phyloP scores from a whole-genome alignment of 2,113 vertebrate species.

The Alligator sinensis region DNA sequence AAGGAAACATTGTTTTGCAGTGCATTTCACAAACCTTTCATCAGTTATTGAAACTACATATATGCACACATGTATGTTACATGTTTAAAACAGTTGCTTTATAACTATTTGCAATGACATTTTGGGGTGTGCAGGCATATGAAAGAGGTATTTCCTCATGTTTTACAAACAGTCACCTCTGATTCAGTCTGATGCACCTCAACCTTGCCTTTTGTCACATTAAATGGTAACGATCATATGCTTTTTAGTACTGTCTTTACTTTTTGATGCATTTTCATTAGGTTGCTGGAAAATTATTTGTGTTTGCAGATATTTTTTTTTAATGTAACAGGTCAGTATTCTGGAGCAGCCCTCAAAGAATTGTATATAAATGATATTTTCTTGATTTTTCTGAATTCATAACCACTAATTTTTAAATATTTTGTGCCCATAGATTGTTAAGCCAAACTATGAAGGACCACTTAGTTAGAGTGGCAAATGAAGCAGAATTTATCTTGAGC shows the following conservation, averaged over 20 bases:
- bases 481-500: conserved; percentile 98
- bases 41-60: background rate
- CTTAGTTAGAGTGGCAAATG: conserved; percentile 96
- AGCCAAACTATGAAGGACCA: conserved; percentile 99
- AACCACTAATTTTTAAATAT: conserved; percentile 16
- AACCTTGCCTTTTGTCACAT: background rate
- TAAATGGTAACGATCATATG: background rate
- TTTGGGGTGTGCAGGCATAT: background rate
- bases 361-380: background rate
- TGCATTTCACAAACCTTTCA: background rate
- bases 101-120: background rate
- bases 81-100: background rate
- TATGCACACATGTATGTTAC: background rate
- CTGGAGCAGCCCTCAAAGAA: background rate
- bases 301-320: background rate
- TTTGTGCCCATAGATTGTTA: conserved; percentile 85
- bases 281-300: background rate
- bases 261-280: background rate
- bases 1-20: background rate
- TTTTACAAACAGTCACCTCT: background rate
- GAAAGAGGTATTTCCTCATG: background rate
- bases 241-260: background rate
- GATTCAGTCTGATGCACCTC: no score
- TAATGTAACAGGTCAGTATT: background rate
- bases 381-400: background rate